Percentiles rank a stretch among this genome's conserved stretches.
phyloP scores from a whole-genome alignment of 2,797 vertebrate genomes.

The Vespertilio murinus region DNA sequence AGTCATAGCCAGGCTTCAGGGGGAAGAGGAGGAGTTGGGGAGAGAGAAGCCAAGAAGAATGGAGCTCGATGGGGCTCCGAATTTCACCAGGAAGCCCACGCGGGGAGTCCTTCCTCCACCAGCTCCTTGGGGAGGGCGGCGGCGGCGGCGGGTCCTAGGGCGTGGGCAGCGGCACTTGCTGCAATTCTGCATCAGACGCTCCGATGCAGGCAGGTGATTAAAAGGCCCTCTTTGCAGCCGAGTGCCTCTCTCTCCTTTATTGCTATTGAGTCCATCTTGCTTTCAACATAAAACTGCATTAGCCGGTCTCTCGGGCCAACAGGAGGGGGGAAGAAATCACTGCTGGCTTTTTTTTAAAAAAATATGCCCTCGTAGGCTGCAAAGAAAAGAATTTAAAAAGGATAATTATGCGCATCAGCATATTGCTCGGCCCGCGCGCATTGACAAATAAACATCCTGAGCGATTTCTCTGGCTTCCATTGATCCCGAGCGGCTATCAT shows the following conservation, averaged over 20 bases:
- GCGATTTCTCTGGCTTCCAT: constrained; percentile 34
- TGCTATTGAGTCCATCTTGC: not conserved
- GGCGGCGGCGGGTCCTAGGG: not conserved
- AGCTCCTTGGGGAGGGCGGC: not conserved
- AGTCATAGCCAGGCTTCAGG: not conserved
- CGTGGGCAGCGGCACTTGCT: not conserved
- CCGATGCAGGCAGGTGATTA: constrained; percentile 34
- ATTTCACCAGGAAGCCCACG: not conserved
- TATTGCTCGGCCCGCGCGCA: not conserved
- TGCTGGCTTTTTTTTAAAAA: not conserved
- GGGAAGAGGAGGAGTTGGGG: not conserved
- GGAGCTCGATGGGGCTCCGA: not conserved
- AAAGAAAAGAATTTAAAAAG: not conserved
- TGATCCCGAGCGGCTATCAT: constrained; percentile 49
- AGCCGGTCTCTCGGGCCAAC: not conserved
- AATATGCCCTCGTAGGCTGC: constrained; percentile 15
- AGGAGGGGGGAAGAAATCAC: not conserved
- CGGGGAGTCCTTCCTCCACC: not conserved
- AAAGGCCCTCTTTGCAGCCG: constrained; percentile 13
- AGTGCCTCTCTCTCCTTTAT: not conserved
- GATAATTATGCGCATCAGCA: constrained; percentile 46
- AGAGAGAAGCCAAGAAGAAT: not conserved
- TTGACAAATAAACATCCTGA: not conserved
- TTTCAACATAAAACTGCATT: constrained; percentile 19
- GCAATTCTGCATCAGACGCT: not conserved